Evolutionary conservation across 2,888 invertebrate species (phyloP), one percentile per base, ranked within the genome.

Genomic region (Xestobium rufovillosum): DNA sequence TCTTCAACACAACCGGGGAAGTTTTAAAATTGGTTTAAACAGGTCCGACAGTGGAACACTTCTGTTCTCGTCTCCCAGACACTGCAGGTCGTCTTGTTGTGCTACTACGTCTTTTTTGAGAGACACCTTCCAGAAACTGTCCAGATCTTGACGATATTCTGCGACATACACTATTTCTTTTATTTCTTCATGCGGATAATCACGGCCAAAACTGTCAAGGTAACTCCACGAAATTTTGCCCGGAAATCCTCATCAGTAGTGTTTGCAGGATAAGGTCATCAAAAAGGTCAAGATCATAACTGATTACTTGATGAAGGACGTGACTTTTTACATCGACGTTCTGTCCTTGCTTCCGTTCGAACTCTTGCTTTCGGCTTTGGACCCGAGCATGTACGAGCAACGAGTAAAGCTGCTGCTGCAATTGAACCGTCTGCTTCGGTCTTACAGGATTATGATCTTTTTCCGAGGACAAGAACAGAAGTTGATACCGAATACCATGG

Each of bases 291-390:
- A 51, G 42, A 53, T 55, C 6, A 71, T 73, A 44, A 32, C 71
- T 6, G 55, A 57, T 26, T 64, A 68, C 41, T 63, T 67, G 49
- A 54, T 73, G 53, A 66, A 67, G 37, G 67, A 69, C 2, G 53
- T 69, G 19, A 67, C 68, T 3, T 72, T 73, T 51, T 72, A 71
- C 46, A 57, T 72, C 28, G 73, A 74, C 43, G 52, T 73, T 11
- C 42, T 71, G 26, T 63, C 70, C 4, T 61, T 69, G 23, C 63
- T 73, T 47, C 71, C 70, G 9, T 63, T 72, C 31, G 73, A 73
- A 53, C 62, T 19, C 23, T 19, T 6, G 6, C n/a, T n/a, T 19
- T 19, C n/a, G n/a, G n/a, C 67, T 39, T 66, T 71, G 36, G 64
- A 66, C 29, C 23, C 45, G 12, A 36, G 44, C 4, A 19, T 40